These are phyloP conservation scores for Ischnus inquisitorius DNA, from an alignment of 2,888 invertebrate genomes.

Conservation along the genomic window DNA sequence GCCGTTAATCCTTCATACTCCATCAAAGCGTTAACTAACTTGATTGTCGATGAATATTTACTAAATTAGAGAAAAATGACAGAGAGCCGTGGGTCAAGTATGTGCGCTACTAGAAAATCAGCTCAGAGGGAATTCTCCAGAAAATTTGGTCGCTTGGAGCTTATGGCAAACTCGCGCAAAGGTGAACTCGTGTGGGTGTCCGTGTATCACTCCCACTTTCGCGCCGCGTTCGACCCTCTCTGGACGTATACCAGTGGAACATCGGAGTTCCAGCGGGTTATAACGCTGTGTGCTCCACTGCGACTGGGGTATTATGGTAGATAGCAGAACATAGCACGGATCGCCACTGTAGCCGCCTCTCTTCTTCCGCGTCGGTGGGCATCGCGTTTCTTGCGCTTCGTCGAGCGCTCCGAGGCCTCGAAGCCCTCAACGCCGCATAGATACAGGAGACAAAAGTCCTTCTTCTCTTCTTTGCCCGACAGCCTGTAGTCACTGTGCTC, in stretches of 20 bases:
- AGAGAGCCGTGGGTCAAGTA: neutral
- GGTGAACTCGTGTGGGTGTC: neutral
- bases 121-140: neutral
- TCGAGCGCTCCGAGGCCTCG: slow-evolving; percentile 29
- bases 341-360: slow-evolving; percentile 16
- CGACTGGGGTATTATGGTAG: neutral
- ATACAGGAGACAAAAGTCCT: slow-evolving; percentile 8
- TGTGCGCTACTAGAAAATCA: neutral
- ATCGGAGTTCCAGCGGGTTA: neutral
- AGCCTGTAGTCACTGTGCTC: neutral
- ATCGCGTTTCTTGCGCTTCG: slow-evolving; percentile 45
- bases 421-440: slow-evolving; percentile 25
- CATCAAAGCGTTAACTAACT: neutral
- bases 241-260: neutral
- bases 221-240: neutral
- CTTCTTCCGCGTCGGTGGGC: slow-evolving; percentile 29
- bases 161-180: neutral
- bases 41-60: neutral
- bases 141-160: neutral
- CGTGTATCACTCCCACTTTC: neutral
- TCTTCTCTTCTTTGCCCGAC: slow-evolving; percentile 15
- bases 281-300: neutral
- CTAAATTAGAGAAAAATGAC: neutral
- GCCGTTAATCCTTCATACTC: neutral
- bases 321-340: slow-evolving; percentile 16